Percentiles rank a stretch among this genome's conserved stretches.
Evolutionary conservation across 2,888 invertebrate species (phyloP).

Genomic region (Mythimna ferrago): DNA sequence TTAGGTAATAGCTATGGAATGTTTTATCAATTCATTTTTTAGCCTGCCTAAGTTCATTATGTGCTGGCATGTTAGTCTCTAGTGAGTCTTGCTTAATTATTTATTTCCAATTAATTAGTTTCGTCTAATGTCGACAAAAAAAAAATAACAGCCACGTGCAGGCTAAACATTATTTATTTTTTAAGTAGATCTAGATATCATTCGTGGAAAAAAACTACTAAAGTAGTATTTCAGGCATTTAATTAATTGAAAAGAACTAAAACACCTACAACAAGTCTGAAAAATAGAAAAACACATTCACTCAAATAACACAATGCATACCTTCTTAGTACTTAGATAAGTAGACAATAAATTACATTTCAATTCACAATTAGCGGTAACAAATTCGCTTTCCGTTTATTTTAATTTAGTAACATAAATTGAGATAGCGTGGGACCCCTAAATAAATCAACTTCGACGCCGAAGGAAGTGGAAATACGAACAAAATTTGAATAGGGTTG

Average conservation of each 20-base stretch:
- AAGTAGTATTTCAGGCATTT: not conserved
- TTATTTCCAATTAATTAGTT: slow-evolving; percentile 7
- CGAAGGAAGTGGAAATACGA: slow-evolving; percentile 42
- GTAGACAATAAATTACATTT: slow-evolving; percentile 24
- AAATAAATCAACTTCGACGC: slow-evolving; percentile 56
- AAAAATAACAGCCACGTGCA: not conserved
- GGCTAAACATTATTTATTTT: not conserved
- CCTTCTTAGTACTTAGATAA: slow-evolving; percentile 10
- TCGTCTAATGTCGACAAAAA: not conserved
- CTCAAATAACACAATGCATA: slow-evolving; percentile 2
- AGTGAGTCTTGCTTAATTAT: not conserved
- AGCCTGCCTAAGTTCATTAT: not conserved
- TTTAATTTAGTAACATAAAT: slow-evolving; percentile 58
- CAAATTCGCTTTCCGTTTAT: slow-evolving; percentile 43
- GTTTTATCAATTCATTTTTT: slow-evolving; percentile 21
- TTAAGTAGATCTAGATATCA: not conserved
- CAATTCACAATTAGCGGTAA: slow-evolving; percentile 50
- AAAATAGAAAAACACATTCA: too few relatives aligned
- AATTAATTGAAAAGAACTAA: not conserved
- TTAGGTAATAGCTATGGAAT: slow-evolving; percentile 21
- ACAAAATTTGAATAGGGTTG: slow-evolving; percentile 46
- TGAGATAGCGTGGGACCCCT: slow-evolving; percentile 58
- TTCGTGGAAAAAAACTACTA: not conserved
- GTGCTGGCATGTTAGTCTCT: slow-evolving; percentile 10
- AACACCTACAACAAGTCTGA: not conserved